Conservation (phyloP, 2,113 vertebrate species). For the Hoplias malabaricus region DNA sequence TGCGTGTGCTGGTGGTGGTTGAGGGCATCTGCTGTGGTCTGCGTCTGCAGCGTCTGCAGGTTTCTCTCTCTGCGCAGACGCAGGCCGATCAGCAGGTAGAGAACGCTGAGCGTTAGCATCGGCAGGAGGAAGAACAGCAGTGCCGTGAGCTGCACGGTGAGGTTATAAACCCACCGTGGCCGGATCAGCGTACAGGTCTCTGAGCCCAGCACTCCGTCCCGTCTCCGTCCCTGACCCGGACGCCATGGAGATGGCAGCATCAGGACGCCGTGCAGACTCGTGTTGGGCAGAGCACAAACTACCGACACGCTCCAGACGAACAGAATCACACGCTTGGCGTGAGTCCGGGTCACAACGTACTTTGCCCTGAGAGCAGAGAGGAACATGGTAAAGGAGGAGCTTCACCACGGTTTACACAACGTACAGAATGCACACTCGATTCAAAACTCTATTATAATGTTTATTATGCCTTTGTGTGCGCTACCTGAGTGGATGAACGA, state of each 20-base stretch:
- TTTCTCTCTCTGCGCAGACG: conserved; percentile 82
- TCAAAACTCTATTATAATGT: too few species aligned
- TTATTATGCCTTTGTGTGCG: too few species aligned
- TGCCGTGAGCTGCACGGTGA: conserved; percentile 86
- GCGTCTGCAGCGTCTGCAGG: conserved; percentile 70
- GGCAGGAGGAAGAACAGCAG: conserved; percentile 89
- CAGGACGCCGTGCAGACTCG: conserved; percentile 85
- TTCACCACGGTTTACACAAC: too few species aligned
- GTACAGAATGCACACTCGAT: too few species aligned
- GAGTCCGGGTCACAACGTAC: conserved; percentile 82
- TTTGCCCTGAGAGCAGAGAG: too few species aligned
- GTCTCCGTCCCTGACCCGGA: conserved; percentile 52
- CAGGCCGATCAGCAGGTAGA: conserved; percentile 88
- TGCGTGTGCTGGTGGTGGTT: too few species aligned
- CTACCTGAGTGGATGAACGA: conserved; percentile 89
- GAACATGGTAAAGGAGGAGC: too few species aligned
- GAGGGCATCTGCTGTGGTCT: conserved; percentile 29
- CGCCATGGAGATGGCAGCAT: conserved; percentile 77
- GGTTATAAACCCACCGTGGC: conserved; percentile 81
- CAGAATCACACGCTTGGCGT: conserved; percentile 82
- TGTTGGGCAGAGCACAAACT: conserved; percentile 89
- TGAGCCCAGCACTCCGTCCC: conserved; percentile 66
- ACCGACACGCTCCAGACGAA: conserved; percentile 81
- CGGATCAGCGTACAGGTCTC: conserved; percentile 80
- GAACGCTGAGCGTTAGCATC: conserved; percentile 85